Base-by-base conservation (phyloP, 1,140 invertebrate genomes). In the Pseudomyrmex cubaensis region DNA sequence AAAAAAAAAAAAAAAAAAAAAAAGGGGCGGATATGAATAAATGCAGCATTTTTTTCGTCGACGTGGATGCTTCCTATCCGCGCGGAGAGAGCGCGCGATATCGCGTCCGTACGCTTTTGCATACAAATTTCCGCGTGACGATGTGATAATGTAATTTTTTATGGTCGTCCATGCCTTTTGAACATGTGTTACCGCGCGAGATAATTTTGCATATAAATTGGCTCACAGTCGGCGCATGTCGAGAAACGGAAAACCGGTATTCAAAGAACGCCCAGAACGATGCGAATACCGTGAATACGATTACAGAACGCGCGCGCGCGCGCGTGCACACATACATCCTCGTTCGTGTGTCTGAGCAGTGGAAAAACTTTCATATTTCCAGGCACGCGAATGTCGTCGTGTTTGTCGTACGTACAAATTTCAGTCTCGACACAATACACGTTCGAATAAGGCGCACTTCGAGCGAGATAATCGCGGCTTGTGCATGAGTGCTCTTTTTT, bases 151-250 rank as follows among this genome's bases (percentile, higher is more conserved):
- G 73, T 83, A 85, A 88, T 89, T 84, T 78, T 88, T 85, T 82
- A 59, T 73, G 75, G 52, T 70, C 70, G 66, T 82, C 83, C 76
- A 48, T 85, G 76, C 84, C 87, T 83, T 85, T 88, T 85, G 84
- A 87, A 87, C 86, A 87, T 87, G 86, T 87, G 86, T 87, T 87
- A 78, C 87, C 70, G 83, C 74, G 87, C 56, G 62, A 85, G 87
- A 83, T 89, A 89, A 88, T 89, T 89, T 89, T 89, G 87, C 87
- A 89, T 89, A 89, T 89, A 89, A 89, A 89, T 89, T 89, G 87
- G 77, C 87, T 83, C 70, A 76, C 82, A 85, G 84, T 83, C 84
- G 82, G 73, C 84, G 84, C 72, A 72, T 85, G 83, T 74, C 83
- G 87, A 88, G 87, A 88, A 88, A 88, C 73, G 87, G 87, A 70